Base-by-base conservation (phyloP, 2,888 invertebrate species). In the Melieria omissa region DNA sequence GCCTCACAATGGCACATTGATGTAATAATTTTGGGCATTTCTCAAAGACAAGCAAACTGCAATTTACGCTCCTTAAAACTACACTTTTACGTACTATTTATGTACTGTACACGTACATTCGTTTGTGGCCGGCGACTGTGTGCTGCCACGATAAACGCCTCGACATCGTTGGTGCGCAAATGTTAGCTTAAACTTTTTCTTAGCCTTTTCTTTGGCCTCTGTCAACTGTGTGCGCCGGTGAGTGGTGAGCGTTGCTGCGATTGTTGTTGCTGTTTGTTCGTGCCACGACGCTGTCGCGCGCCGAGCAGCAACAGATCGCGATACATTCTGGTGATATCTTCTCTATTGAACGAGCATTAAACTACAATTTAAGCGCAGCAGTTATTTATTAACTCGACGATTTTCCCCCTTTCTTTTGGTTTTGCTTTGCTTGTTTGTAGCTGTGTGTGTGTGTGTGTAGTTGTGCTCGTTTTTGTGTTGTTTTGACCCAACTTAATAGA, bases 401-500 rank as follows among this genome's bases (percentile, higher is more conserved):
- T 42, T 8, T 63, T 63, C 62, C 14, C 54, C 58, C 29, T 41
- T 63, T 9, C 29, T 60, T 41, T 58, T 52, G 9, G 57, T 63
- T 10, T 45, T 42, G 5, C 46, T 67, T 66, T 67, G 14, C 14
- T 54, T 60, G 12, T 64, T 57, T 41, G 46, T 67, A 54, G 47
- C 44, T 12, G 44, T 3, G 10, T 41, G 46, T 67, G 54, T 41
- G 16, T 12, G 44, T 3, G 10, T 46, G 55, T 49, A 29, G 64
- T 61, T 61, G n/a, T 71, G 9, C 12, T 9, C 64, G 65, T 62
- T 29, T 75, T 65, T 75, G 68, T 76, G 83, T 80, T 84, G 86
- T 85, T 82, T 85, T 86, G 86, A 86, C 87, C 85, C 87, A 86
- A 86, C 86, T 87, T 87, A 87, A 87, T 86, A 87, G 87, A 87